Evolutionary conservation across 2,888 invertebrate genomes (phyloP).

Genomic region (Chamaedrilus cognettii): DNA sequence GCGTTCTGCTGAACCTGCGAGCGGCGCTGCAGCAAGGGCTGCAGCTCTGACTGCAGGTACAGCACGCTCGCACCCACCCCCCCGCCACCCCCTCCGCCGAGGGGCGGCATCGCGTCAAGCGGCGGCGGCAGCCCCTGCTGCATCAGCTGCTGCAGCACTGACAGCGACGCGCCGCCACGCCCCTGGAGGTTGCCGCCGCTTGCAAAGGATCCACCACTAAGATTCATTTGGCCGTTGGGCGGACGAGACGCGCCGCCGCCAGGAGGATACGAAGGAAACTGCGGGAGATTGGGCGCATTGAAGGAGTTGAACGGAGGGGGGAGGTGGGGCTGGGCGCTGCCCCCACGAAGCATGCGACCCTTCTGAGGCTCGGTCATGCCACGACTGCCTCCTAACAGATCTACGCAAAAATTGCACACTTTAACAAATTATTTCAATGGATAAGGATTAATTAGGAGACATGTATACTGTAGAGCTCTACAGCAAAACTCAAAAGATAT

Average conservation of each 20-base stretch:
- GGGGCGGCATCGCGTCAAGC: not conserved
- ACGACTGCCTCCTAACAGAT: no score
- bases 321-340: conserved; percentile 11
- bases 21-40: conserved; percentile 23
- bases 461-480: no score
- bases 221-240: no score
- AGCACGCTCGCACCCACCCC: conserved; percentile 19
- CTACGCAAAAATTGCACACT: no score
- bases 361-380: no score
- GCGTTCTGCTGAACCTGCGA: conserved; percentile 25
- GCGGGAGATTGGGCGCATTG: not conserved
- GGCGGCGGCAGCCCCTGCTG: no score
- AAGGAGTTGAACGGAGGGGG: not conserved
- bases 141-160: not conserved
- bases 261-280: not conserved
- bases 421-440: no score
- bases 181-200: not conserved
- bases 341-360: conserved; percentile 25
- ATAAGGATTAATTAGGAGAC: no score
- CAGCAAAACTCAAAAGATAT: no score
- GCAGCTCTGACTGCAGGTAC: conserved; percentile 23
- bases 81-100: no score
- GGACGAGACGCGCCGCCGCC: not conserved
- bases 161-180: not conserved
- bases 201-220: no score